Evolutionary conservation across 1,140 invertebrate genomes (phyloP).

Genomic region (Procambarus clarkii): DNA sequence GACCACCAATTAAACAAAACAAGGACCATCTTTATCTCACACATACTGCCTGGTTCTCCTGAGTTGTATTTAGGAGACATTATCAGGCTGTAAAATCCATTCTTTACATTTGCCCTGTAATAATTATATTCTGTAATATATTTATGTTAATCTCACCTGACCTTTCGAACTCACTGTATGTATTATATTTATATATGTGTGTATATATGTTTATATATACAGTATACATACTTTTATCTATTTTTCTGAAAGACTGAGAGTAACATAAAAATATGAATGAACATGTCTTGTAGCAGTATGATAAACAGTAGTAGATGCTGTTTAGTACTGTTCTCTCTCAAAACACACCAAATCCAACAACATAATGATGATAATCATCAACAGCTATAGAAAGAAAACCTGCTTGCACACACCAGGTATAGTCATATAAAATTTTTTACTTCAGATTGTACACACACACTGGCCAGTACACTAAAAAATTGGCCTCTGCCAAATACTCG

Average conservation of each 20-base stretch:
- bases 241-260: background rate
- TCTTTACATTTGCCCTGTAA: background rate
- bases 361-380: too few relatives aligned
- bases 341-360: too few relatives aligned
- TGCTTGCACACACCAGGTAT: background rate
- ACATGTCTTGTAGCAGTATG: background rate
- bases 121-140: background rate
- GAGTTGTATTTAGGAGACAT: constrained; percentile 3
- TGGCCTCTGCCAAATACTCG: constrained; percentile 21
- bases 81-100: background rate
- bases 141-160: background rate
- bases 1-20: background rate
- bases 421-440: background rate
- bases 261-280: background rate
- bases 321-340: background rate
- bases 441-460: constrained; percentile 11
- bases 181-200: background rate
- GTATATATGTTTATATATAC: background rate
- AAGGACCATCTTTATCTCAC: background rate
- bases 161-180: background rate
- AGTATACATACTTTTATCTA: constrained; percentile 8
- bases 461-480: constrained; percentile 16
- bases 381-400: background rate
- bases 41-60: background rate
- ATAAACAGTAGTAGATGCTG: background rate